These are phyloP conservation scores for Phyllotis vaccarum DNA, from an alignment of 2,797 vertebrate genomes.

Conservation along the genomic window DNA sequence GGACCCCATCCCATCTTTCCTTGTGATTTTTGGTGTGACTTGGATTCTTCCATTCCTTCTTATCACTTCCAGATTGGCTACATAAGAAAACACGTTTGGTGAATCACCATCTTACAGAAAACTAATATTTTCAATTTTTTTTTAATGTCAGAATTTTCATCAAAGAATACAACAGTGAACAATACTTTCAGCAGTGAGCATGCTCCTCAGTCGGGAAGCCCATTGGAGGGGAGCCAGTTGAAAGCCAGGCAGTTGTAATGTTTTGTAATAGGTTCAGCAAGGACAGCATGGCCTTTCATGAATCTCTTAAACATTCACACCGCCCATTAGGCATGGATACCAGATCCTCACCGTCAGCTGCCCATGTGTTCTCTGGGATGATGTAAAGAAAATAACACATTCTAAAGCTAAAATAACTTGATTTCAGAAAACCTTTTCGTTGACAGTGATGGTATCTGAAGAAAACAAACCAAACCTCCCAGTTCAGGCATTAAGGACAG, in stretches of 20 bases:
- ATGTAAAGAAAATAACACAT: constrained; percentile 9
- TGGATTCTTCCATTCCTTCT: neutral
- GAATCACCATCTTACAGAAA: neutral
- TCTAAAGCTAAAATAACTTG: constrained; percentile 29
- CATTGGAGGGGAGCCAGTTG: neutral
- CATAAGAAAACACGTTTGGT: neutral
- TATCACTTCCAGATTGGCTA: neutral
- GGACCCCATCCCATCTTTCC: neutral
- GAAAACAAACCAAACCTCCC: neutral
- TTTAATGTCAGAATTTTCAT: neutral
- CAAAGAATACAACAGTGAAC: neutral
- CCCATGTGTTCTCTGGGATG: neutral
- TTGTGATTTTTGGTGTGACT: neutral
- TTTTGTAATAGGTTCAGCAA: neutral
- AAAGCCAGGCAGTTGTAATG: neutral
- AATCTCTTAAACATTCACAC: neutral
- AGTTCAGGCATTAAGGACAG: neutral
- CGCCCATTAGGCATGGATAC: neutral
- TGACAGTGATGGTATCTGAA: neutral
- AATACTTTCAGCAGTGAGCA: neutral
- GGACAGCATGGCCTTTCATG: neutral
- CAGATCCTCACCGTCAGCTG: constrained; percentile 48
- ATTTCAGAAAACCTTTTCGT: neutral
- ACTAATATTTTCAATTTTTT: neutral
- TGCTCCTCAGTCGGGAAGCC: neutral